Conservation (phyloP, 2,113 vertebrate species). For the Melanotaenia duboulayi region DNA sequence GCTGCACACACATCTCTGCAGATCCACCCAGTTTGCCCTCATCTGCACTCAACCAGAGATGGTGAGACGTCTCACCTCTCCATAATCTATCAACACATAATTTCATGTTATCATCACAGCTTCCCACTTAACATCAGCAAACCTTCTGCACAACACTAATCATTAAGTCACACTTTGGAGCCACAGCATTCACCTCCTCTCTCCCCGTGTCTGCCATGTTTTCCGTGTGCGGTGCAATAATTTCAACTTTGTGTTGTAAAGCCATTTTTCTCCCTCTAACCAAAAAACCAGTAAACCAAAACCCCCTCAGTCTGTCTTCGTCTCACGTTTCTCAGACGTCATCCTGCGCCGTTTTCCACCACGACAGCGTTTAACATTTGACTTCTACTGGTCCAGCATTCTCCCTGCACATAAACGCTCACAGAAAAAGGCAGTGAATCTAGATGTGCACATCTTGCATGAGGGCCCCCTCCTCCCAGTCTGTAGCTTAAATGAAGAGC, state of each 20-base stretch:
- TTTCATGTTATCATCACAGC: slow-evolving; percentile 35
- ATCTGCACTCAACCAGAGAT: not conserved
- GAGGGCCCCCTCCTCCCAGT: slow-evolving; percentile 13
- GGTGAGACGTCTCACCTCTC: slow-evolving; percentile 1
- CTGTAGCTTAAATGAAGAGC: slow-evolving; percentile 23
- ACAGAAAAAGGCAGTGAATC: slow-evolving; percentile 13
- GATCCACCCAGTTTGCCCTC: too few species aligned
- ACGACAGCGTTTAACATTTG: not conserved
- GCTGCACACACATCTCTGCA: not conserved
- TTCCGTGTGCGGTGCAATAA: slow-evolving; percentile 56
- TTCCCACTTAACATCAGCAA: slow-evolving; percentile 22
- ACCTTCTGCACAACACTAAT: slow-evolving; percentile 26
- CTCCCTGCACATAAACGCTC: not conserved
- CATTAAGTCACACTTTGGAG: slow-evolving; percentile 44
- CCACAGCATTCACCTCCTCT: slow-evolving; percentile 31
- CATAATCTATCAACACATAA: slow-evolving; percentile 43
- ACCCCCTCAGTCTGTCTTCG: too few species aligned
- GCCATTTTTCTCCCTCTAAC: slow-evolving; percentile 27
- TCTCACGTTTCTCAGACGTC: slow-evolving; percentile 23
- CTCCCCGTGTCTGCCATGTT: slow-evolving; percentile 30
- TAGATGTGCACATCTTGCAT: slow-evolving; percentile 21
- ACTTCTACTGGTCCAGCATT: not conserved
- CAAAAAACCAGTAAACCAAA: slow-evolving; percentile 23
- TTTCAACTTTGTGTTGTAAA: slow-evolving; percentile 30
- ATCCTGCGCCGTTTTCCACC: not conserved